A percentile compares a stretch with the other conserved stretches of the same genome.
These are phyloP conservation scores for Illadopsis cleaveri DNA, from an alignment of 2,113 vertebrate species.

Conservation along the genomic window DNA sequence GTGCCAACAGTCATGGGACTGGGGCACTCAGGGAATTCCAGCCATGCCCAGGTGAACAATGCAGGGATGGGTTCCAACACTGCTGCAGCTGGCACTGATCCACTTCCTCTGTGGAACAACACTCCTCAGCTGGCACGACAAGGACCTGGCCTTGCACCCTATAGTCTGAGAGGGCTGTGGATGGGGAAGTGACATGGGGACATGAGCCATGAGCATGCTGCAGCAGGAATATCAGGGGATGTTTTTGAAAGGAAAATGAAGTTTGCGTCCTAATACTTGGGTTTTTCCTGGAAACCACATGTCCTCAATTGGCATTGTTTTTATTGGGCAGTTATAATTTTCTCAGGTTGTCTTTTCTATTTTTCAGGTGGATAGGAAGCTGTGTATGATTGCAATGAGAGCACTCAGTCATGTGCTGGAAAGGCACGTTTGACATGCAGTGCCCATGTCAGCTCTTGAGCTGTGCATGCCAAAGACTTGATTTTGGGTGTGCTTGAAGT, in stretches of 20 bases:
- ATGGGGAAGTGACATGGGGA: background rate
- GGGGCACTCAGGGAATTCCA: background rate
- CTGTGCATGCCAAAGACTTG: too few relatives aligned
- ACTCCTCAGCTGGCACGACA: background rate
- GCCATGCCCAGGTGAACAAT: background rate
- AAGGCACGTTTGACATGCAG: accelerated
- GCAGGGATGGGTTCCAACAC: background rate
- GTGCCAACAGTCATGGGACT: background rate
- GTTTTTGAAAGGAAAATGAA: background rate
- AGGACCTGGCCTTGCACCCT: background rate
- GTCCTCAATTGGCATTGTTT: background rate
- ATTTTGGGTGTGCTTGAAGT: background rate
- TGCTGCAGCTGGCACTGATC: background rate
- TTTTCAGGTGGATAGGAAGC: background rate
- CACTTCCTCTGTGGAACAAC: background rate
- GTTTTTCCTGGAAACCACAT: background rate
- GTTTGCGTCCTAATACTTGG: background rate
- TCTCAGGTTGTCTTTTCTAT: background rate
- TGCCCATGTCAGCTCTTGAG: background rate
- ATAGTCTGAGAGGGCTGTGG: background rate
- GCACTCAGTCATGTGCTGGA: background rate
- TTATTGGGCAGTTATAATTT: background rate
- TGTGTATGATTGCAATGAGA: background rate
- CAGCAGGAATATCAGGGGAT: background rate
- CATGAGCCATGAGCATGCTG: background rate